These are phyloP conservation scores for Neodiprion virginianus DNA, from an alignment of 1,140 invertebrate species.

Conservation along the genomic window DNA sequence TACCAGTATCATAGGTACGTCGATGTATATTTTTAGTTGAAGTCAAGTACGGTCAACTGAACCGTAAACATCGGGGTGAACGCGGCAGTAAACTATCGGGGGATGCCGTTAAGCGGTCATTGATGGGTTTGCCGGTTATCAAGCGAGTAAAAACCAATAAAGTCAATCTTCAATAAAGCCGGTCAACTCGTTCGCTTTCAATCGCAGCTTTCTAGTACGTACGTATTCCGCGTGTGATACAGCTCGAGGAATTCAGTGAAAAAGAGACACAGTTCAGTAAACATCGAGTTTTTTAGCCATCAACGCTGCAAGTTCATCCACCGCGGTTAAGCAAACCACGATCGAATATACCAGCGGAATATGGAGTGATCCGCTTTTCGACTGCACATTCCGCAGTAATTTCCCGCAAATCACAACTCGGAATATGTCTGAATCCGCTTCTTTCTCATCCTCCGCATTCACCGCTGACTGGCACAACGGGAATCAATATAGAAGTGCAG, in stretches of 20 bases:
- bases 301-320: no score
- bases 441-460: constrained; percentile 34
- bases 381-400: no score
- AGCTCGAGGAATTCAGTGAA: no score
- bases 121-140: background rate
- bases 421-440: no score
- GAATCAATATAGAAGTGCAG: constrained; percentile 51
- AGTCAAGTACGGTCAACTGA: background rate
- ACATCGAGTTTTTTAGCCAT: no score
- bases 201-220: background rate
- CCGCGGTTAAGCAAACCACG: no score
- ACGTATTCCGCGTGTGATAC: no score
- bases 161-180: background rate
- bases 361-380: no score
- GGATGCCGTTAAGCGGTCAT: background rate
- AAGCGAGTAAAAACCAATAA: background rate
- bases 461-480: constrained; percentile 36
- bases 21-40: background rate
- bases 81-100: background rate
- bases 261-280: no score
- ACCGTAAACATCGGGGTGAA: background rate
- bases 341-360: no score
- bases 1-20: no score
- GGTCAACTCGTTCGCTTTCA: background rate
- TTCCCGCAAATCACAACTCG: no score